Conservation (phyloP, 2,797 vertebrate genomes). For the Sylvia borin region DNA sequence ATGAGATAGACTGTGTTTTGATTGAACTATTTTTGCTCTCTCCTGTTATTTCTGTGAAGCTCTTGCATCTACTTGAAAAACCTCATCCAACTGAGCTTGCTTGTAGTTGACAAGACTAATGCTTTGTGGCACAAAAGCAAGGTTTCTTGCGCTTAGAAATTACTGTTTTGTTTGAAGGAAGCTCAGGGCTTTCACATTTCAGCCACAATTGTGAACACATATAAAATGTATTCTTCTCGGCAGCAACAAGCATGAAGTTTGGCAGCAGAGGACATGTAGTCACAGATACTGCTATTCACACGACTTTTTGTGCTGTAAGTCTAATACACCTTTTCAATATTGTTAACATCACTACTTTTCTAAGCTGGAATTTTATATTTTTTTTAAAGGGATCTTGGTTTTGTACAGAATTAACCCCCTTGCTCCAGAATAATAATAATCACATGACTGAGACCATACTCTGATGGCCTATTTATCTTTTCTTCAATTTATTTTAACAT, state of each 20-base stretch:
- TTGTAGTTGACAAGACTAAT: constrained; percentile 3
- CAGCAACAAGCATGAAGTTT: neutral
- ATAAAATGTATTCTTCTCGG: neutral
- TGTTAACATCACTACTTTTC: neutral
- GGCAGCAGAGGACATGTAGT: neutral
- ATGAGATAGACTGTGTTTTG: neutral
- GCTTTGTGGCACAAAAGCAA: neutral
- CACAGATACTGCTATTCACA: neutral
- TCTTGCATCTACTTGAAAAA: constrained; percentile 36
- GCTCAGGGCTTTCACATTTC: neutral
- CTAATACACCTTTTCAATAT: neutral
- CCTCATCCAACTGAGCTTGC: neutral
- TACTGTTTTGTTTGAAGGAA: neutral
- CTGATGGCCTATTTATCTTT: neutral
- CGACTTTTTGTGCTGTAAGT: neutral
- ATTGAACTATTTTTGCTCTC: neutral
- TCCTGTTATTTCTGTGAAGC: constrained; percentile 13
- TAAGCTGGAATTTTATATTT: neutral
- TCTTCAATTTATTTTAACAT: neutral
- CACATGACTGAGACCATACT: neutral
- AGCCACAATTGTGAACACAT: neutral
- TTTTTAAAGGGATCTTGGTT: neutral
- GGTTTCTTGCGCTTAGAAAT: neutral
- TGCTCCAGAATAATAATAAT: neutral
- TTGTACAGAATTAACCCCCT: neutral